A percentile compares a stretch with the other conserved stretches of the same genome.
These are phyloP conservation scores for Pammene aurita DNA, from an alignment of 2,888 invertebrate genomes.

Conservation along the genomic window DNA sequence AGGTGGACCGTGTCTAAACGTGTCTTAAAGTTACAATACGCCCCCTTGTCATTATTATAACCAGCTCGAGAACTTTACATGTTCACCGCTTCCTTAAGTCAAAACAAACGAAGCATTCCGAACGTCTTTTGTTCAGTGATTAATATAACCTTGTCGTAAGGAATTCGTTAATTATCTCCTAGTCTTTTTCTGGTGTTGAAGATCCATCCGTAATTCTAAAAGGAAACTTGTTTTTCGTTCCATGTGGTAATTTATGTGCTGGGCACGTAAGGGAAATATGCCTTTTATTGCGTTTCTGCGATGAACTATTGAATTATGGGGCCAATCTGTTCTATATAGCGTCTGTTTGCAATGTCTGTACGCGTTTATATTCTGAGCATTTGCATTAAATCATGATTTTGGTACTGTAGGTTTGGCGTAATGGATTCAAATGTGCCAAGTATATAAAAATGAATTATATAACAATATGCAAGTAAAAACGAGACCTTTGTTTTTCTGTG, in stretches of 20 bases:
- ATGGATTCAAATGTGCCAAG: neutral
- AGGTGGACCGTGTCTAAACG: too few species aligned
- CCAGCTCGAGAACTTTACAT: too few species aligned
- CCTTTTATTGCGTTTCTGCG: slow-evolving; percentile 68
- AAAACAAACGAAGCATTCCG: neutral
- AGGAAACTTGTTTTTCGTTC: slow-evolving; percentile 43
- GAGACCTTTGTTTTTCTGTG: too few species aligned
- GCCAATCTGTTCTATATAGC: slow-evolving; percentile 51
- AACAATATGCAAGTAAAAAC: too few species aligned
- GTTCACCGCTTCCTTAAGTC: neutral
- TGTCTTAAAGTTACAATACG: too few species aligned
- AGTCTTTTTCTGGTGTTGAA: slow-evolving; percentile 33
- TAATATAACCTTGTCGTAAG: neutral
- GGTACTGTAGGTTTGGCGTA: neutral
- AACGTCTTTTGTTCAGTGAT: slow-evolving; percentile 14
- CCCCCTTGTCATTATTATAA: too few species aligned
- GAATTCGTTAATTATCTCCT: slow-evolving; percentile 33
- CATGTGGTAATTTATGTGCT: slow-evolving; percentile 57
- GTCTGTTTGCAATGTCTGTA: slow-evolving; percentile 29
- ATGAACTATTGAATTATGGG: slow-evolving; percentile 64
- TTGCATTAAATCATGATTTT: slow-evolving; percentile 14
- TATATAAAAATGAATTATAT: neutral
- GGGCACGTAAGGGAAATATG: slow-evolving; percentile 65
- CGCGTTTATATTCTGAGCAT: slow-evolving; percentile 17
- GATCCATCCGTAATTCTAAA: slow-evolving; percentile 36